Base-by-base conservation (phyloP, 2,888 invertebrate species). In the Luperina testacea region DNA sequence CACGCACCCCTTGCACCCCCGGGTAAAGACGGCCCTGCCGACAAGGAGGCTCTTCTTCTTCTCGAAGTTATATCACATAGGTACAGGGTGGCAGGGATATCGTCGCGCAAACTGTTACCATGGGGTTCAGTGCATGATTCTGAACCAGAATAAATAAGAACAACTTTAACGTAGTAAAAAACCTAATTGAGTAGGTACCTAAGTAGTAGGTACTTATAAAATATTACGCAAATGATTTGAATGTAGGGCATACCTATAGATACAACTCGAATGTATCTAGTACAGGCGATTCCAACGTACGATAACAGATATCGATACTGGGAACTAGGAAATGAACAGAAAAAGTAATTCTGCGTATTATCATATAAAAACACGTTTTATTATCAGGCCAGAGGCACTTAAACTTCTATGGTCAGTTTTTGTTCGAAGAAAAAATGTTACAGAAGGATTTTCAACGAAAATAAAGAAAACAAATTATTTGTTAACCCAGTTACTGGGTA, bases 221-320 rank as follows among this genome's bases (percentile, higher is more conserved):
- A 51, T 71, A 72, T 64, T 82, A 77, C 45, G 68, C 71, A 81
- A 85, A 72, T 74, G 17, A 67, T 75, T 42, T 48, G 20, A 24
- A 86, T 83, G 27, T 83, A 74, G 84, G 80, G 20, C 74, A 72
- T 68, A 61, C 17, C 7, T 42, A 51, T 32, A 59, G 61, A 74
- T 64, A 72, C 42, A 75, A 72, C 32, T 73, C 45, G n/a, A 74
- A 48, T 68, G 24, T 59, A 61, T 17, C 63, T 32, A n/a, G 32
- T 77, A 61, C 75, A 75, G 2, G 65, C 65, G 77, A 83, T 80
- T 78, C 86, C 64, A 69, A 79, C n/a, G 64, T 65, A 53, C 48
- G 87, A 88, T 88, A 87, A 87, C 78, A 73, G 51, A 7, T 90
- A 89, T 89, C 89, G 78, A 75, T 90, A 87, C 89, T 82, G 79